Base-by-base conservation (phyloP, 2,113 vertebrate genomes). In the Ammodytes marinus region DNA sequence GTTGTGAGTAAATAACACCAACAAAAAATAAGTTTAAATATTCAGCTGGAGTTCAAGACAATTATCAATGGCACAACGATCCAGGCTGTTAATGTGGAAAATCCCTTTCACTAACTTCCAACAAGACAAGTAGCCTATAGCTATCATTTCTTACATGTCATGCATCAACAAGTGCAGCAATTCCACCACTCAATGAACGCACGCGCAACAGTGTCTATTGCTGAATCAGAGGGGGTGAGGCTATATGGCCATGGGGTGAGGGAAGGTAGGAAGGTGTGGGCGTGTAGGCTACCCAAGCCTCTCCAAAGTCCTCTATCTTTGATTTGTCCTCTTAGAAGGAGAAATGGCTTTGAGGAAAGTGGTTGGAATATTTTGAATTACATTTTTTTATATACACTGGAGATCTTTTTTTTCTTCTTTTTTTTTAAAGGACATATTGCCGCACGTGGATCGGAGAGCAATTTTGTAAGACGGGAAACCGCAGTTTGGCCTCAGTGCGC, bases 201-300 rank as follows among this genome's bases (percentile, higher is more conserved):
- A n/a, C 17, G 65, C 49, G 14, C 67, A 0, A 58, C 8, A 9
- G 45, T 47, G 54, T 27, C 27, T 27, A 27, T 50, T 79, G 74
- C 77, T 78, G 73, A 40, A 45, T 27, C 46, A 42, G 37, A 54
- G 61, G 53, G 65, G 45, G 54, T 68, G 47, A 27, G 27, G 27
- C 47, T 9, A 9, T 9, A 9, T n/a, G 37, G 60, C 82, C 27
- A 27, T 27, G 27, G 27, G 27, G 27, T 27, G 27, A 27, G 27
- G 27, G 27, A 27, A 27, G 27, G 27, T 27, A 27, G 27, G 27
- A 27, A 75, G 63, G 64, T 10, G 77, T 75, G 81, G 85, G 77
- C 77, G 88, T 90, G 85, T 19, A 27, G 27, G 27, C 27, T 27
- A 82, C 71, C 64, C 58, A 11, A 42, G 42, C 52, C 50, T 65